Conservation (phyloP, 2,797 vertebrate species). For the Gymnoscopelus braueri region DNA sequence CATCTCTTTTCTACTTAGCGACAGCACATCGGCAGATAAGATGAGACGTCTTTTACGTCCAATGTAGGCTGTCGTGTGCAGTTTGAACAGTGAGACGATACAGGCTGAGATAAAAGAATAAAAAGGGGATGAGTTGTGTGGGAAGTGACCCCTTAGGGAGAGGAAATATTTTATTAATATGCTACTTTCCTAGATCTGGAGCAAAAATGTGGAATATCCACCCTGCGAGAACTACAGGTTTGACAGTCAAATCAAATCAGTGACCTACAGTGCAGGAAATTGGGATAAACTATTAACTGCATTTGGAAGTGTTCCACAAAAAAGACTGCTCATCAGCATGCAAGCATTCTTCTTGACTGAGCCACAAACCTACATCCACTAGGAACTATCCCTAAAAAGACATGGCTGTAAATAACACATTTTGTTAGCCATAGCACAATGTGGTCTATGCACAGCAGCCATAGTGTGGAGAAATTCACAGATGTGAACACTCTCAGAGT, state of each 20-base stretch:
- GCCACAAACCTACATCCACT: no score
- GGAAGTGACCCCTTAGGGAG: slow-evolving; percentile 60
- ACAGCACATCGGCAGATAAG: slow-evolving; percentile 51
- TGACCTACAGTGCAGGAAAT: background rate
- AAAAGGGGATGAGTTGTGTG: slow-evolving; percentile 37
- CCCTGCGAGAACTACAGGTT: background rate
- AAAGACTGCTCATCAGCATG: no score
- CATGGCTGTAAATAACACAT: no score
- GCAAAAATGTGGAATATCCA: slow-evolving; percentile 6
- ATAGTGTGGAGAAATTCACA: no score
- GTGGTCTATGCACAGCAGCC: no score
- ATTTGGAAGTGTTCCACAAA: no score
- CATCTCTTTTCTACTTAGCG: slow-evolving; percentile 41
- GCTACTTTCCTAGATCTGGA: slow-evolving; percentile 24
- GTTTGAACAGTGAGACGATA: slow-evolving; percentile 49
- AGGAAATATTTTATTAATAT: slow-evolving; percentile 21
- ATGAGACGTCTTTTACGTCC: slow-evolving; percentile 53
- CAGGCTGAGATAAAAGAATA: slow-evolving; percentile 31
- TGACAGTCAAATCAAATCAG: background rate
- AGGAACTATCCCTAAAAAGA: no score
- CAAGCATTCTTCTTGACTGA: no score
- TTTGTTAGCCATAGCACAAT: no score
- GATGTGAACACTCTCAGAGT: no score
- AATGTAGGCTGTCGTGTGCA: slow-evolving; percentile 35
- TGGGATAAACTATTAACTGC: background rate